Base-by-base conservation (phyloP, 1,140 invertebrate genomes). In the Macrobrachium nipponense region DNA sequence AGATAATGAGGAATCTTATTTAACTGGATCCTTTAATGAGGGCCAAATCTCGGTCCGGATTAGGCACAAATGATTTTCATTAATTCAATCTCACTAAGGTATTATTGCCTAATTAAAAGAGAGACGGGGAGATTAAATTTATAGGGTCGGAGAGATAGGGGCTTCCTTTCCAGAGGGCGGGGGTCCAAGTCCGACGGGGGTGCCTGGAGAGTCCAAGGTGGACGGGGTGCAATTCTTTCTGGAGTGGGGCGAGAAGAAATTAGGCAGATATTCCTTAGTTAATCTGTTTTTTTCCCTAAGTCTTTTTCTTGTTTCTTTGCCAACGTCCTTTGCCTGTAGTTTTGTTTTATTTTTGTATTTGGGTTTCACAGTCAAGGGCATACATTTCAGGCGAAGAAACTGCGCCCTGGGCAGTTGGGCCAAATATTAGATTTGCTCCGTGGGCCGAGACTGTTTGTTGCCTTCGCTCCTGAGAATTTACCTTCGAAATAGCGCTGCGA, bases 71-170 rank as follows among this genome's bases (percentile, higher is more conserved):
- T 86, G 83, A 86, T 86, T 86, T 86, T 80, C 83, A 86, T 86
- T 80, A 86, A 86, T 86, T 86, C 83, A 86, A 73, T 86, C 83
- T 86, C 83, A 73, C 83, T 70, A 80, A 86, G 83, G 83, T 86
- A 86, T 86, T 86, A 86, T 86, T 86, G 83, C 83, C 83, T 86
- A 86, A 86, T 86, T 86, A 86, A 86, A 86, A 86, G 77, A 68
- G 77, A 86, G 75, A 15, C 77, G 72, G 83, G 6, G 43, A 58
- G 77, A 86, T 86, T 86, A 86, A 73, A 68, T 73, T 86, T 64
- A 75, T 80, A 86, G 66, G 77, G 83, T 51, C 58, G 58, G 60
- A 18, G 23, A 18, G 82, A 51, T 8, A 6, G 51, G 51, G 51
- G 8, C 51, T 8, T 8, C 51, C 51, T 51, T 51, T 51, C 51